Conservation (phyloP, 2,888 invertebrate genomes). For the Heterodera filipjevi region DNA sequence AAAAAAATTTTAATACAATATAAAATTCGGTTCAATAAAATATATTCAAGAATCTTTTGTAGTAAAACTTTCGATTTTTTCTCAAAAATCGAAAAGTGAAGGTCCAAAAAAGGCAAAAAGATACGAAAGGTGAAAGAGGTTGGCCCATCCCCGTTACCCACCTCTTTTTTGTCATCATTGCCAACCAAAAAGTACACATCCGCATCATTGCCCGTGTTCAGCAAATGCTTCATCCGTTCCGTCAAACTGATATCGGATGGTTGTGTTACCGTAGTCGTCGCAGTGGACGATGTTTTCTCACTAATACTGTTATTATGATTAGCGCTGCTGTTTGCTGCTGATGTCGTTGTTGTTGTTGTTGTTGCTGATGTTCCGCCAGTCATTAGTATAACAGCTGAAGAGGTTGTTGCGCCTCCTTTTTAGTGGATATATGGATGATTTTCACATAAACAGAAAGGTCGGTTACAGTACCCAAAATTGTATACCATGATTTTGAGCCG, state of each 20-base stretch:
- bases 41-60: too few relatives aligned
- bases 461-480: background rate
- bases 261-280: background rate
- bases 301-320: background rate
- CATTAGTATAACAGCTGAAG: background rate
- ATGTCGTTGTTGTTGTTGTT: background rate
- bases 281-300: background rate
- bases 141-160: background rate
- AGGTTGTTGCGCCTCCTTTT: background rate
- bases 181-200: constrained; percentile 2
- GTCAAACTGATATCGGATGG: background rate
- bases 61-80: too few relatives aligned
- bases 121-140: too few relatives aligned
- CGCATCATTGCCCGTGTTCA: constrained; percentile 7
- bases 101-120: too few relatives aligned
- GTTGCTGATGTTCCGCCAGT: background rate
- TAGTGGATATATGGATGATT: background rate
- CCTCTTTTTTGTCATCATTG: constrained; percentile 1
- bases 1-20: too few relatives aligned
- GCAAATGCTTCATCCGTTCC: constrained; percentile 6
- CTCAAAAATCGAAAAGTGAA: too few relatives aligned
- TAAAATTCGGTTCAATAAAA: too few relatives aligned
- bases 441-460: too few relatives aligned
- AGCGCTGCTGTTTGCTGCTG: background rate
- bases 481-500: background rate